Conservation (phyloP, 2,797 vertebrate genomes). For the Hipposideros larvatus region DNA sequence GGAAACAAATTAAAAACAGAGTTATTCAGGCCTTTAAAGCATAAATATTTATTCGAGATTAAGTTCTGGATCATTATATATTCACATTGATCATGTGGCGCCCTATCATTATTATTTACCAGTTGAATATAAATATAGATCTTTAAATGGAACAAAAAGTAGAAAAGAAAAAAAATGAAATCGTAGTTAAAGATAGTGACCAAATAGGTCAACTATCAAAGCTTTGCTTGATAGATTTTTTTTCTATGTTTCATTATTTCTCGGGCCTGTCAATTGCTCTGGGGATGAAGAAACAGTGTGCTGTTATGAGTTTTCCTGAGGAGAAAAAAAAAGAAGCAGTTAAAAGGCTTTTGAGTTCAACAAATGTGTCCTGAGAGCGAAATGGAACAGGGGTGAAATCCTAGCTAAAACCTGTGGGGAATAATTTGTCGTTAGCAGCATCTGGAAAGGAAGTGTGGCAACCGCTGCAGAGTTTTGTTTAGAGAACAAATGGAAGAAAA, state of each 20-base stretch:
- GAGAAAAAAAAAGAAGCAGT: not conserved
- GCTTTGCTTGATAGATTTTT: slow-evolving; percentile 29
- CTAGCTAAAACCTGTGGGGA: slow-evolving; percentile 71
- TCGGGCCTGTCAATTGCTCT: slow-evolving; percentile 14
- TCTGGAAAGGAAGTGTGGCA: slow-evolving; percentile 68
- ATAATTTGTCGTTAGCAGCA: slow-evolving; percentile 75
- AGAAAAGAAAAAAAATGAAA: not conserved
- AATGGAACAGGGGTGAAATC: slow-evolving; percentile 75
- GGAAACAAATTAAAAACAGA: not conserved
- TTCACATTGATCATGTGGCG: not conserved
- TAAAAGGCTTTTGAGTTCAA: slow-evolving; percentile 80
- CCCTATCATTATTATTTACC: not conserved
- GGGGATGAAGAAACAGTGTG: slow-evolving; percentile 52
- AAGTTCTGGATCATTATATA: not conserved
- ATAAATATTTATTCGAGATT: not conserved
- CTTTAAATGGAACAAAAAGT: slow-evolving; percentile 12
- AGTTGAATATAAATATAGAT: not conserved
- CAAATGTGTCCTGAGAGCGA: slow-evolving; percentile 59
- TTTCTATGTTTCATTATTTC: slow-evolving; percentile 35
- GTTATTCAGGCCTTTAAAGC: not conserved
- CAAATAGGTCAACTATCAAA: slow-evolving; percentile 55
- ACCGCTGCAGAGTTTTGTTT: slow-evolving; percentile 72
- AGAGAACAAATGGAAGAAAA: slow-evolving; percentile 75
- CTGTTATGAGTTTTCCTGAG: slow-evolving; percentile 59
- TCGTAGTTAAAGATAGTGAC: slow-evolving; percentile 34